phyloP scores from a whole-genome alignment of 2,888 invertebrate species.

The Gonocerus acuteangulatus region DNA sequence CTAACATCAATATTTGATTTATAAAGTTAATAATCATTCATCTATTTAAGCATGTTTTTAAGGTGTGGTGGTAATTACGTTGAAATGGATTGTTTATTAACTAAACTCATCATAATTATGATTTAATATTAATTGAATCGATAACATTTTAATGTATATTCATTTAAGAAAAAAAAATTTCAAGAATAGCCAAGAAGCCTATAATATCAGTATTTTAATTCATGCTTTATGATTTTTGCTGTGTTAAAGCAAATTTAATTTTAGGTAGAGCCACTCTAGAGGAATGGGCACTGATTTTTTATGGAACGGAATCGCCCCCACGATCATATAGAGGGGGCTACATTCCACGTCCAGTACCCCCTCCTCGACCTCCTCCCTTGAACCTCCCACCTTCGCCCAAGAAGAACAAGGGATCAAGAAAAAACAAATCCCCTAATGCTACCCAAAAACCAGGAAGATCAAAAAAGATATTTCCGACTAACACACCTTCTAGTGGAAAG shows the following conservation, averaged over 20 bases:
- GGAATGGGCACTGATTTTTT: constrained; percentile 88
- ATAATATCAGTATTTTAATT: too few species aligned
- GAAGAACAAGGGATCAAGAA: constrained; percentile 53
- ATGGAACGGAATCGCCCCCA: constrained; percentile 66
- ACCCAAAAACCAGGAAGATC: constrained; percentile 47
- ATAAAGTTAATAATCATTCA: too few species aligned
- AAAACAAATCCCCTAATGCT: constrained; percentile 50
- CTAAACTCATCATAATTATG: too few species aligned
- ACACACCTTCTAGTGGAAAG: constrained; percentile 38
- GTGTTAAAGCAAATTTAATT: constrained; percentile 25
- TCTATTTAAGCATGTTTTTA: too few species aligned
- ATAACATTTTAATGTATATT: too few species aligned
- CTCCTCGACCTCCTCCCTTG: constrained; percentile 36
- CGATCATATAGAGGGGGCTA: constrained; percentile 34
- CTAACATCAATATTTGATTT: too few species aligned
- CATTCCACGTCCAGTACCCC: constrained; percentile 34
- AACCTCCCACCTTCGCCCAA: constrained; percentile 36
- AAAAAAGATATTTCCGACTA: constrained; percentile 48
- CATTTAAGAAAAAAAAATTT: too few species aligned
- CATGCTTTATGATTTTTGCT: too few species aligned
- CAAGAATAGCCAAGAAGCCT: too few species aligned
- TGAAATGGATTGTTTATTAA: too few species aligned
- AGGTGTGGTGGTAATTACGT: too few species aligned
- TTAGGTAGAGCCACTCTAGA: constrained; percentile 80
- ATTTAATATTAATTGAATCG: too few species aligned